These are phyloP conservation scores for Drosophila pegasa DNA, from an alignment of 2,888 invertebrate species.

Conservation along the genomic window DNA sequence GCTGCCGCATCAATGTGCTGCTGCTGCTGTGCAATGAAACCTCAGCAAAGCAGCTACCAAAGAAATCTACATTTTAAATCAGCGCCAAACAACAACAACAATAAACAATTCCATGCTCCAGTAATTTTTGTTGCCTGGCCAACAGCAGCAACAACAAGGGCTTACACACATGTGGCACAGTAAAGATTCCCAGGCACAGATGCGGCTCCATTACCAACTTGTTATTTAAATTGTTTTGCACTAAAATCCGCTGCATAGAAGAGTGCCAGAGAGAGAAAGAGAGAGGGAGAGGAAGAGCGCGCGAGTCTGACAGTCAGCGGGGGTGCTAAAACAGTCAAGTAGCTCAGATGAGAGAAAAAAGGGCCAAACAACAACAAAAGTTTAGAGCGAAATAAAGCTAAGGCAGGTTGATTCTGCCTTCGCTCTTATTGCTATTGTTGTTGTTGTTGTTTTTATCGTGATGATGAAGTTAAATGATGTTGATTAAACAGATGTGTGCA, in stretches of 20 bases:
- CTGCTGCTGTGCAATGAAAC: slow-evolving; percentile 55
- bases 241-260: slow-evolving; percentile 49
- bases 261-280: not conserved
- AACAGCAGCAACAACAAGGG: slow-evolving; percentile 29
- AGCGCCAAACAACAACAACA: slow-evolving; percentile 44
- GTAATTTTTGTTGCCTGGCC: slow-evolving; percentile 52
- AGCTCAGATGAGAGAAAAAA: slow-evolving; percentile 18
- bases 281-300: not conserved
- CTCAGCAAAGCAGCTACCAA: slow-evolving; percentile 42
- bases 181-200: slow-evolving; percentile 61
- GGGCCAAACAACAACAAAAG: slow-evolving; percentile 8
- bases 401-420: slow-evolving; percentile 11
- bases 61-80: slow-evolving; percentile 76
- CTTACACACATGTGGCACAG: slow-evolving; percentile 54
- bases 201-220: slow-evolving; percentile 71
- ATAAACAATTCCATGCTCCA: slow-evolving; percentile 65
- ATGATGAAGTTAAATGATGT: slow-evolving; percentile 32
- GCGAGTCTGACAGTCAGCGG: slow-evolving; percentile 8
- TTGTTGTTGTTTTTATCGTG: slow-evolving; percentile 1
- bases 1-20: slow-evolving; percentile 56
- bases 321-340: slow-evolving; percentile 17
- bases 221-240: slow-evolving; percentile 71
- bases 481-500: slow-evolving; percentile 36
- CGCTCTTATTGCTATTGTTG: slow-evolving; percentile 12
- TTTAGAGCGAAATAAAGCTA: slow-evolving; percentile 5